phyloP scores from a whole-genome alignment of 2,888 invertebrate species.

The Drosophila emarginata region DNA sequence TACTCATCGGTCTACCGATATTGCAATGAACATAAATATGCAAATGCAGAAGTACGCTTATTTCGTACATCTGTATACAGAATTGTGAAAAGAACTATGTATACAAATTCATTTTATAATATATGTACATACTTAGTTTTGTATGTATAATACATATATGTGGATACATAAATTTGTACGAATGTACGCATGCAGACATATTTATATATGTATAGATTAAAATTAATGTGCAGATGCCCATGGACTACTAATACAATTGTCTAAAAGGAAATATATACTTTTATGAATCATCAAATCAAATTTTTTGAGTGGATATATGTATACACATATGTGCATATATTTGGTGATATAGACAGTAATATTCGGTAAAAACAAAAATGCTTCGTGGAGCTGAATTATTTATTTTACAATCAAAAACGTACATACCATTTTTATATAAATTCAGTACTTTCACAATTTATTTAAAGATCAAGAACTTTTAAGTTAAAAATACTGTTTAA shows the following conservation, averaged over 20 bases:
- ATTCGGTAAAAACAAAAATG: not conserved
- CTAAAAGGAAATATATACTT: conserved; percentile 33
- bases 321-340: conserved; percentile 25
- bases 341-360: not conserved
- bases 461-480: conserved; percentile 53
- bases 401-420: not conserved
- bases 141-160: conserved; percentile 43
- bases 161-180: conserved; percentile 40
- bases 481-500: conserved; percentile 65
- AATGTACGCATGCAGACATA: conserved; percentile 41
- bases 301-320: conserved; percentile 27
- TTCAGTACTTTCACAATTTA: conserved; percentile 57
- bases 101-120: not conserved
- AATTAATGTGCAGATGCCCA: conserved; percentile 37
- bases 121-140: conserved; percentile 1
- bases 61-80: not conserved
- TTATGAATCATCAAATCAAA: conserved; percentile 41
- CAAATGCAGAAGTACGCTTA: conserved; percentile 33
- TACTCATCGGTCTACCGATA: conserved; percentile 29
- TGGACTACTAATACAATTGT: conserved; percentile 53
- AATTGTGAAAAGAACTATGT: not conserved
- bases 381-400: not conserved
- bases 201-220: conserved; percentile 25
- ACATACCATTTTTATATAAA: conserved; percentile 62
- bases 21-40: conserved; percentile 20